Base-by-base conservation (phyloP, 2,888 invertebrate genomes). In the Labia minor region DNA sequence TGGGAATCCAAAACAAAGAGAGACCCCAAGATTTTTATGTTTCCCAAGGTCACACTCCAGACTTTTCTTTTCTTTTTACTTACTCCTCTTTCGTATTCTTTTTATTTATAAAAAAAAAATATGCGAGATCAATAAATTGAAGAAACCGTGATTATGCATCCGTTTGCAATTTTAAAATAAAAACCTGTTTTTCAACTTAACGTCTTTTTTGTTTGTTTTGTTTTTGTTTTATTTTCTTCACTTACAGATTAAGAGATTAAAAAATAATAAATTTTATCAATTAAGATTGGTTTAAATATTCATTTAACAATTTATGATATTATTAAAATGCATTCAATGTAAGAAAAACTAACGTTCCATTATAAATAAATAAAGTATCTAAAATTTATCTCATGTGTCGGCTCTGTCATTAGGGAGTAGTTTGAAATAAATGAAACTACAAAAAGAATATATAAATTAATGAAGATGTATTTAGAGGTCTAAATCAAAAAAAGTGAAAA, bases 181-280 rank as follows among this genome's bases (percentile, higher is more conserved):
- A 49, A 49, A 49, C 49, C 49, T 8, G 49, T 49, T 49, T 49
- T 49, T 49, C 49, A 49, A 16, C 49, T 49, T 49, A n/a, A 49
- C 6, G 2, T 49, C 8, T 26, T 26, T 26, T 8, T 26, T 26
- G 3, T 26, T 26, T 26, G 26, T n/a, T n/a, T 33, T n/a, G n/a
- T n/a, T n/a, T n/a, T n/a, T n/a, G n/a, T n/a, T n/a, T n/a, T n/a
- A 49, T 49, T 49, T 16, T 49, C 49, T 49, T 26, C 49, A 49
- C 49, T 49, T 26, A 8, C 49, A 4, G 49, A 49, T 49, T 49
- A 49, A 49, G 49, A 49, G 49, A 49, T 49, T 49, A 49, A 49
- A 49, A 49, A 49, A 49, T 49, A 49, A 49, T 49, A 49, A 49
- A 49, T 49, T 49, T 49, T 49, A 49, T 49, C 49, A 49, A 49